Conservation (phyloP, 2,888 invertebrate species). For the Epiblema foenella region DNA sequence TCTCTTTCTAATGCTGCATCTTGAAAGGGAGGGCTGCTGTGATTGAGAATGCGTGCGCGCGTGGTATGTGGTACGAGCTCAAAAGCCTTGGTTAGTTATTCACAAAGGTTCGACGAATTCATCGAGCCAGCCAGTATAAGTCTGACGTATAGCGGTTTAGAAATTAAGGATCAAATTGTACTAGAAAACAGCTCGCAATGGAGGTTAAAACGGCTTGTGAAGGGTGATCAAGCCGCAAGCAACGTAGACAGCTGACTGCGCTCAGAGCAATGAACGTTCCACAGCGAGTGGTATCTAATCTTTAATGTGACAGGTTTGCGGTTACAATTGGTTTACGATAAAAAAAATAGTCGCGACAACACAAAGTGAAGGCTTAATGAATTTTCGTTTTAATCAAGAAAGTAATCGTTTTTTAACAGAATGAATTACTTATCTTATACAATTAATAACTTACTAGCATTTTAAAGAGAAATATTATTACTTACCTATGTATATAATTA, state of each 20-base stretch:
- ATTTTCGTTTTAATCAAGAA: not conserved
- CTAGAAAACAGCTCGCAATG: not conserved
- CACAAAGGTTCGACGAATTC: not conserved
- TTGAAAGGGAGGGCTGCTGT: slow-evolving; percentile 18
- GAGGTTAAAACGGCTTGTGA: not conserved
- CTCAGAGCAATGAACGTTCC: slow-evolving; percentile 45
- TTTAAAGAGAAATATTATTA: too few species aligned
- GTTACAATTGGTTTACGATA: not conserved
- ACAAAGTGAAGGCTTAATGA: not conserved
- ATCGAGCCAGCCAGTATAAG: not conserved
- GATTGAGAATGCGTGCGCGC: slow-evolving; percentile 38
- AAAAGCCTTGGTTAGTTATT: slow-evolving; percentile 51
- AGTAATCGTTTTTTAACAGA: too few species aligned
- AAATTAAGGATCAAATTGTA: not conserved
- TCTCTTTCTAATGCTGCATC: not conserved
- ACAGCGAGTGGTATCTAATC: not conserved
- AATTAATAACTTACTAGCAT: too few species aligned
- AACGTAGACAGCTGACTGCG: slow-evolving; percentile 52
- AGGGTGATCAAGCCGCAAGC: slow-evolving; percentile 54
- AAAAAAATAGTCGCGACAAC: not conserved
- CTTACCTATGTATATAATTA: too few species aligned
- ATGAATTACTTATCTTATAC: too few species aligned
- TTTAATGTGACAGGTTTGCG: not conserved
- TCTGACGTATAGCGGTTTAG: not conserved
- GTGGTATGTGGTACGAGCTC: slow-evolving; percentile 56